Percentiles rank a stretch among this genome's conserved stretches.
Evolutionary conservation across 2,888 invertebrate species (phyloP).

Genomic region (Xanthia icteritia): DNA sequence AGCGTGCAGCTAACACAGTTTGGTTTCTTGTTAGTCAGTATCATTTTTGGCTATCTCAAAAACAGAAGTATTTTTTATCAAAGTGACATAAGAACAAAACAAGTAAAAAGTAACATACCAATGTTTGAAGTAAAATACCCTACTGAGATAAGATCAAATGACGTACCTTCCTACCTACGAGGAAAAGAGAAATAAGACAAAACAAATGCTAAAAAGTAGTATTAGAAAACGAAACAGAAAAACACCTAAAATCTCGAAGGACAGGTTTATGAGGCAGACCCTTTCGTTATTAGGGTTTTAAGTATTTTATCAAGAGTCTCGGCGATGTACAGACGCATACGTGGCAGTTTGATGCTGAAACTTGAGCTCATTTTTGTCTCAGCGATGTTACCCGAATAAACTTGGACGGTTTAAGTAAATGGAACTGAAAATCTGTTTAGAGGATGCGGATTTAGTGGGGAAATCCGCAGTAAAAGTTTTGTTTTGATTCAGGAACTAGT

Average conservation of each 20-base stretch:
- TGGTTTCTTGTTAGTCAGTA: conserved; percentile 4
- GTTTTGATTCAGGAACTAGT: conserved; percentile 11
- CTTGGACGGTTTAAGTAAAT: conserved; percentile 29
- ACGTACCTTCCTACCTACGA: not conserved
- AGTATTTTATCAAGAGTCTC: conserved; percentile 15
- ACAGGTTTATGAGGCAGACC: conserved; percentile 7
- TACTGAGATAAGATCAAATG: not conserved
- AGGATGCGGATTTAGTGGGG: too few relatives aligned
- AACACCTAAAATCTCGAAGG: not conserved
- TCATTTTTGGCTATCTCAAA: not conserved
- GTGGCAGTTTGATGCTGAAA: conserved; percentile 19
- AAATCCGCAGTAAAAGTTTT: not conserved
- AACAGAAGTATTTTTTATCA: not conserved
- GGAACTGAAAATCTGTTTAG: conserved; percentile 25
- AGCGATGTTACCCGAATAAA: conserved; percentile 32
- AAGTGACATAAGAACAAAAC: not conserved
- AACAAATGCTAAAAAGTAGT: not conserved
- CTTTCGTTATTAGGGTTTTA: conserved; percentile 19
- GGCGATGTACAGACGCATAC: conserved; percentile 1
- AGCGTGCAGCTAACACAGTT: not conserved
- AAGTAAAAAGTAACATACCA: not conserved
- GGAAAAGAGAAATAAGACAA: not conserved
- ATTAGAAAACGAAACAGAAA: conserved; percentile 4
- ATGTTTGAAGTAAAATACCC: not conserved
- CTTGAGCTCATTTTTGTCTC: conserved; percentile 32